Conservation (phyloP, 2,113 vertebrate genomes). For the Chrysemys picta region DNA sequence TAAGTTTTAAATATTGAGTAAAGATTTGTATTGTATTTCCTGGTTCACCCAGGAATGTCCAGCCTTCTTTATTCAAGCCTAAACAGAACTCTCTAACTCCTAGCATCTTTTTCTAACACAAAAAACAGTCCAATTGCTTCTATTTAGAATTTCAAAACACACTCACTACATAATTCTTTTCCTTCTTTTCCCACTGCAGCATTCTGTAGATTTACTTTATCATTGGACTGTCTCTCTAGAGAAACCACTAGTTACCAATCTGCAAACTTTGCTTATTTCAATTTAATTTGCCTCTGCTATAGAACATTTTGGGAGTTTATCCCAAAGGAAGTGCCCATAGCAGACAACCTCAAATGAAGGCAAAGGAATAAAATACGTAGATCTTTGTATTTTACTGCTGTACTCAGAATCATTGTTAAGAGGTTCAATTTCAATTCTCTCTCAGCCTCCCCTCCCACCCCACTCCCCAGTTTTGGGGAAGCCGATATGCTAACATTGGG, state of each 20-base stretch:
- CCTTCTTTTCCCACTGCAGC: neutral
- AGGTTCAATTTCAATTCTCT: neutral
- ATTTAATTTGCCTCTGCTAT: neutral
- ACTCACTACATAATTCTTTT: neutral
- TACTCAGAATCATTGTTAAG: neutral
- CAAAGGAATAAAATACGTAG: neutral
- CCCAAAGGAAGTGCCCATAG: neutral
- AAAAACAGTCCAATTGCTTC: neutral
- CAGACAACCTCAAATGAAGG: neutral
- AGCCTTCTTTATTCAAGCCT: neutral
- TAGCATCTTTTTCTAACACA: neutral
- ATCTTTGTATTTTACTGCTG: neutral
- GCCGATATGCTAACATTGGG: neutral
- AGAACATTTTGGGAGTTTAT: neutral
- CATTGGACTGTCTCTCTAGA: neutral
- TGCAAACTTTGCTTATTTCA: neutral
- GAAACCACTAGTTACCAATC: neutral
- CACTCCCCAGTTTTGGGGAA: neutral
- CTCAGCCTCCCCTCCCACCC: neutral
- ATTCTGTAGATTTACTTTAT: neutral
- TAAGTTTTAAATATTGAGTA: neutral
- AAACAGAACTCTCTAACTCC: accelerated
- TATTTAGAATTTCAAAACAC: neutral
- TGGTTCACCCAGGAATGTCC: neutral
- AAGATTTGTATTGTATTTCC: neutral